Percentiles rank a stretch among this genome's conserved stretches.
Conservation (phyloP, 2,113 vertebrate genomes). For the Myxocyprinus asiaticus region DNA sequence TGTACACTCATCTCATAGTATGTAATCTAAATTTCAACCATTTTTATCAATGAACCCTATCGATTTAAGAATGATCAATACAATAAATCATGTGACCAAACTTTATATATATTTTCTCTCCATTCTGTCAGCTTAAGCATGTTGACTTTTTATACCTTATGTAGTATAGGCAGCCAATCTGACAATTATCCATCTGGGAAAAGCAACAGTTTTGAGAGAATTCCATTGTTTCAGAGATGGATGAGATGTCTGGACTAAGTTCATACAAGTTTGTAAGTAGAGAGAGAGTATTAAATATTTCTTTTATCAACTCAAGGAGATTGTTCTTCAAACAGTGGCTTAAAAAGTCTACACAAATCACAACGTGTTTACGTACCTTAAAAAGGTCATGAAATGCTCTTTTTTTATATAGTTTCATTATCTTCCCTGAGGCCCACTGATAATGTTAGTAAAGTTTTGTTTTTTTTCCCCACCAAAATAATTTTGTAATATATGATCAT, state of each 20-base stretch:
- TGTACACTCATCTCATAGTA: too few species aligned
- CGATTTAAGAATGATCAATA: slow-evolving; percentile 22
- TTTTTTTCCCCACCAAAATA: too few species aligned
- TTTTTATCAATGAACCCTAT: slow-evolving; percentile 13
- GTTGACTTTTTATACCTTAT: slow-evolving; percentile 47
- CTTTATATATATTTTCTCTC: slow-evolving; percentile 11
- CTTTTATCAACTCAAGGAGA: slow-evolving; percentile 4
- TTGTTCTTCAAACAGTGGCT: slow-evolving; percentile 16
- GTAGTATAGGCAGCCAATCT: slow-evolving; percentile 49
- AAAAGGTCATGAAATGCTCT: too few species aligned
- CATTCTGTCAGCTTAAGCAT: slow-evolving; percentile 16
- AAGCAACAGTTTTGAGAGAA: slow-evolving; percentile 33
- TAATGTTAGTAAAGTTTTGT: too few species aligned
- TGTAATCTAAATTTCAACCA: slow-evolving; percentile 3
- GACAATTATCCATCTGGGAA: slow-evolving; percentile 59
- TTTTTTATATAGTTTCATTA: too few species aligned
- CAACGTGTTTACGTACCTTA: slow-evolving; percentile 15
- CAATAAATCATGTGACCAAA: slow-evolving; percentile 12
- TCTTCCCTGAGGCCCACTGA: too few species aligned
- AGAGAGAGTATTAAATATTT: slow-evolving; percentile 14
- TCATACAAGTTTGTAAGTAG: slow-evolving; percentile 27
- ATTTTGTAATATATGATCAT: too few species aligned
- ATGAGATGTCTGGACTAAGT: slow-evolving; percentile 35
- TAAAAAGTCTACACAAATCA: slow-evolving; percentile 2
- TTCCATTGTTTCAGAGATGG: slow-evolving; percentile 51